Evolutionary conservation across 2,888 invertebrate species (phyloP), one percentile per base, ranked within the genome.

Genomic region (Gortyna flavago): DNA sequence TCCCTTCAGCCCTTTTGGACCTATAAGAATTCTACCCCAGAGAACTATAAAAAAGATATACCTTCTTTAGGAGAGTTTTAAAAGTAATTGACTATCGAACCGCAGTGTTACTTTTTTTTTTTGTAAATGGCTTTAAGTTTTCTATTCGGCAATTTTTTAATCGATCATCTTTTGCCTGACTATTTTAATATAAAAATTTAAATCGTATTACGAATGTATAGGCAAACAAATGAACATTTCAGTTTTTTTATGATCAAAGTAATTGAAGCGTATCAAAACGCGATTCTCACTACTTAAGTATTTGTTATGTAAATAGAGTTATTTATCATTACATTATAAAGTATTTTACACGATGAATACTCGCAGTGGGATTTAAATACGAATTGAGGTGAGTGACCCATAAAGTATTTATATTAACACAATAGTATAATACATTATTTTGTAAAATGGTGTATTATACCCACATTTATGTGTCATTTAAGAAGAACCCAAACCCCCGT

Each of bases 31-130:
- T 88, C 85, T 75, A 86, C 89, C 88, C 90, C 77, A 80, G 91
- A 90, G 91, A 70, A 80, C 88, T 89, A 90, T 92, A 88, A 88
- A 84, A 79, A 70, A 86, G 88, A 89, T 90, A 90, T 87, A 87
- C 85, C 85, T 86, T 87, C 84, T 90, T 91, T 89, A 88, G 81
- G 87, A 88, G 81, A 87, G 88, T 90, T 93, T 92, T 91, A 91
- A 91, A 92, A 92, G 91, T 93, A 93, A 93, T 93, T 91, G 92
- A 90, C 91, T 90, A 90, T 91, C 87, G 89, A 91, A 89, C 84
- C 81, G 13, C 83, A 74, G 57, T 35, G 59, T 77, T 25, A 21
- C 2, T 44, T 16, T 13, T 21, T 48, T 51, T 57, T 72, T 51
- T 25, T 69, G 11, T 38, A 48, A 41, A 67, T 61, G 25, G 44